Percentiles rank a stretch among this genome's conserved stretches.
phyloP scores from a whole-genome alignment of 2,113 vertebrate genomes.

The Larimichthys polyactis region DNA sequence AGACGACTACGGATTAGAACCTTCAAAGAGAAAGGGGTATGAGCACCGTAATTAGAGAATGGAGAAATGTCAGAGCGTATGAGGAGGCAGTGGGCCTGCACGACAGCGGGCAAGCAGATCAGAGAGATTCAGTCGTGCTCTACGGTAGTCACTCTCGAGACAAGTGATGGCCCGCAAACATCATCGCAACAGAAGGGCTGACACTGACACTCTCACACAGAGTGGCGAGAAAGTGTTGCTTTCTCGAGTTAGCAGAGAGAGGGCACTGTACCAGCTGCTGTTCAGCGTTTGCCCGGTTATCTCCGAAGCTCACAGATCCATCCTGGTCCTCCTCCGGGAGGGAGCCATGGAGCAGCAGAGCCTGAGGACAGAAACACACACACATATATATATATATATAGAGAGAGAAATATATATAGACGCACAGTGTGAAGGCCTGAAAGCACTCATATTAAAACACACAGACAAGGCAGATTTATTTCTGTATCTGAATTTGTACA shows the following conservation, averaged over 20 bases:
- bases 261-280: constrained; percentile 91
- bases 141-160: constrained; percentile 25
- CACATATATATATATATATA: not conserved
- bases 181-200: constrained; percentile 57
- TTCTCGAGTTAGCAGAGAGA: constrained; percentile 55
- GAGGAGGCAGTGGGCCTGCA: constrained; percentile 44
- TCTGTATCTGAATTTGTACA: constrained; percentile 24
- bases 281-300: constrained; percentile 87
- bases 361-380: constrained; percentile 79
- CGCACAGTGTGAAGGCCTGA: not conserved
- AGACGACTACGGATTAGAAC: constrained; percentile 93
- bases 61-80: constrained; percentile 59
- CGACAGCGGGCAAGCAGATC: constrained; percentile 62
- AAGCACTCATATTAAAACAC: not conserved
- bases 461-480: constrained; percentile 1
- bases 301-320: constrained; percentile 87
- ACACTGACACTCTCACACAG: constrained; percentile 57
- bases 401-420: not conserved
- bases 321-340: constrained; percentile 96
- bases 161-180: constrained; percentile 53
- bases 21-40: constrained; percentile 80
- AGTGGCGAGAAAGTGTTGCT: constrained; percentile 31
- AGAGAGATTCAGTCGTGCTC: constrained; percentile 66
- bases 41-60: constrained; percentile 64
- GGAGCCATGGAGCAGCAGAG: constrained; percentile 92